A percentile compares a stretch with the other conserved stretches of the same genome.
Evolutionary conservation across 2,888 invertebrate genomes (phyloP).

Genomic region (Spilarctia lutea): DNA sequence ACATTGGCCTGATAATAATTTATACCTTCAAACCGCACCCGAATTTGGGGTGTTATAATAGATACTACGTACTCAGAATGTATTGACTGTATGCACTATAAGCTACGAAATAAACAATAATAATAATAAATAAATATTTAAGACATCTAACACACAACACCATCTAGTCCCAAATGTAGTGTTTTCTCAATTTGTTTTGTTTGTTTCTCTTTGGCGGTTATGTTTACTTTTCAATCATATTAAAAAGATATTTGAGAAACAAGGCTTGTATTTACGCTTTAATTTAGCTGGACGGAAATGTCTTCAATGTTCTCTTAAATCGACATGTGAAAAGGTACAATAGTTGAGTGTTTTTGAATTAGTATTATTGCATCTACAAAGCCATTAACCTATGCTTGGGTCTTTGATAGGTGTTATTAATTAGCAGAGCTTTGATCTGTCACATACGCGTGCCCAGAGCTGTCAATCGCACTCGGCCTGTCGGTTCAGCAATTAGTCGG

Average conservation of each 20-base stretch:
- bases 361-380: constrained; percentile 8
- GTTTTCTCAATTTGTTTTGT: no score
- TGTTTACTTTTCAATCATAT: no score
- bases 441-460: constrained; percentile 60
- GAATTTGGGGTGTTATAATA: constrained; percentile 57
- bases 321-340: no score
- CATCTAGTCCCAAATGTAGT: no score
- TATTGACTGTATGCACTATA: background rate
- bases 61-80: background rate
- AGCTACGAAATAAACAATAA: background rate
- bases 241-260: no score
- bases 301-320: background rate
- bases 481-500: constrained; percentile 67
- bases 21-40: constrained; percentile 74
- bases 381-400: constrained; percentile 13
- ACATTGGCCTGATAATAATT: constrained; percentile 83
- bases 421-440: constrained; percentile 67
- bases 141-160: no score
- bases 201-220: no score
- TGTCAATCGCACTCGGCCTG: constrained; percentile 70
- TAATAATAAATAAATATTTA: no score
- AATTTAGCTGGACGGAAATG: no score
- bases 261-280: no score
- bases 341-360: background rate
- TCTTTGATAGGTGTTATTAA: constrained; percentile 62